These are phyloP conservation scores for Agriopis marginaria DNA, from an alignment of 2,888 invertebrate species.

Conservation along the genomic window DNA sequence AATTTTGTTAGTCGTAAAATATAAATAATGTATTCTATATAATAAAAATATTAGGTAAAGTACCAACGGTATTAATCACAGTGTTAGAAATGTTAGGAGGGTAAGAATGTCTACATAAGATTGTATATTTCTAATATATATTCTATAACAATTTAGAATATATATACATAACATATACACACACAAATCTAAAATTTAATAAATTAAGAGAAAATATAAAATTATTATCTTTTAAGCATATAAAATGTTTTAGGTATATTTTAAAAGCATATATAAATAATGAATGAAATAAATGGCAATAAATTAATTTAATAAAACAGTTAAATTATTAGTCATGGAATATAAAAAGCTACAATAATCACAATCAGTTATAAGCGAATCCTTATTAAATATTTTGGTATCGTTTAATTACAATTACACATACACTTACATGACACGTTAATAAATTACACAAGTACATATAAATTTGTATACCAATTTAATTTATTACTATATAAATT, in stretches of 20 bases:
- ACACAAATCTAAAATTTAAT: not conserved
- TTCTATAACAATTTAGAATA: not conserved
- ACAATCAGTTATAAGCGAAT: constrained; percentile 28
- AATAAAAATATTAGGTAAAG: not conserved
- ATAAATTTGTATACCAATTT: constrained; percentile 13
- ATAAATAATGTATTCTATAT: not conserved
- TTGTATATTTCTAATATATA: not conserved
- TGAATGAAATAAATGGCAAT: constrained; percentile 11
- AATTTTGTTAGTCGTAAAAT: constrained; percentile 18
- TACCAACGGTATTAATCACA: not conserved
- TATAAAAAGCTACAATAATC: constrained; percentile 35
- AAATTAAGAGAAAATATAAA: too few species aligned
- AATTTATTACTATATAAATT: constrained; percentile 20
- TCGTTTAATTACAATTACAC: constrained; percentile 8
- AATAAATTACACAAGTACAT: constrained; percentile 7
- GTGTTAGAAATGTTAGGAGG: not conserved
- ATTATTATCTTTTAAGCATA: not conserved
- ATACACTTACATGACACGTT: constrained; percentile 1
- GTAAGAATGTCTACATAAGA: not conserved
- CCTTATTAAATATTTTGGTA: constrained; percentile 25
- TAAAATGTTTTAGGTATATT: not conserved
- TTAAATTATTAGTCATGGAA: constrained; percentile 9
- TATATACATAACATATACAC: constrained; percentile 7
- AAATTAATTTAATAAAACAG: not conserved
- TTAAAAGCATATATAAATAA: constrained; percentile 11